phyloP scores from a whole-genome alignment of 2,888 invertebrate species.

The Andrena haemorrhoa region DNA sequence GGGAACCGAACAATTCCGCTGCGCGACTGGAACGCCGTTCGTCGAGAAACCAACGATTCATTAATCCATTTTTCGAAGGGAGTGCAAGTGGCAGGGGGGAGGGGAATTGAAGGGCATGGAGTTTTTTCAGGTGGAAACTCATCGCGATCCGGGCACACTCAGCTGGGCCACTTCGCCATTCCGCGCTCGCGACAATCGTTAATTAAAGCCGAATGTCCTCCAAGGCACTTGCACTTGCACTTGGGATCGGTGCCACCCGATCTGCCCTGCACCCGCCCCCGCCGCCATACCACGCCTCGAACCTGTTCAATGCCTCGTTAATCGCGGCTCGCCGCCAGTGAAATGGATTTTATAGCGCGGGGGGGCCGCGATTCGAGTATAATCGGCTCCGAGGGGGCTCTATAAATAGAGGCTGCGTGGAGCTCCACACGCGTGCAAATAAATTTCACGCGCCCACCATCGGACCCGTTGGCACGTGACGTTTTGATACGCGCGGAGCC shows the following conservation, averaged over 20 bases:
- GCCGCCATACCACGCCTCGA: background rate
- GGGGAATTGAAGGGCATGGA: slow-evolving; percentile 25
- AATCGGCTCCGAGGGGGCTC: slow-evolving; percentile 38
- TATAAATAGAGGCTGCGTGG: slow-evolving; percentile 42
- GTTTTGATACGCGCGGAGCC: background rate
- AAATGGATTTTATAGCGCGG: slow-evolving; percentile 62
- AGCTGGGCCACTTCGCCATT: slow-evolving; percentile 55
- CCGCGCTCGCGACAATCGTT: slow-evolving; percentile 68
- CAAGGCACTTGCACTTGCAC: slow-evolving; percentile 56
- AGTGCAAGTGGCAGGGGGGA: slow-evolving; percentile 1
- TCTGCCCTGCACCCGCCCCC: background rate
- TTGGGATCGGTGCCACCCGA: slow-evolving; percentile 20
- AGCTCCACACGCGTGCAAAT: slow-evolving; percentile 7
- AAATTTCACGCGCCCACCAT: slow-evolving; percentile 17
- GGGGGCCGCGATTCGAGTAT: slow-evolving; percentile 41
- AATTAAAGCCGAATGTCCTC: slow-evolving; percentile 68
- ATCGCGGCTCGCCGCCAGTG: slow-evolving; percentile 62
- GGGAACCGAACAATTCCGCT: slow-evolving; percentile 16
- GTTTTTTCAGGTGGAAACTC: slow-evolving; percentile 35
- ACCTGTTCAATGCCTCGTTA: slow-evolving; percentile 65
- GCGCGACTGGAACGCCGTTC: slow-evolving; percentile 11
- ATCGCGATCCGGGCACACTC: slow-evolving; percentile 35
- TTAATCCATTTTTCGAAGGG: slow-evolving; percentile 42
- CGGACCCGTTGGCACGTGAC: slow-evolving; percentile 5
- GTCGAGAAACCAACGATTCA: slow-evolving; percentile 31